Evolutionary conservation across 2,888 invertebrate genomes (phyloP).

Genomic region (Habrosyne pyritoides): DNA sequence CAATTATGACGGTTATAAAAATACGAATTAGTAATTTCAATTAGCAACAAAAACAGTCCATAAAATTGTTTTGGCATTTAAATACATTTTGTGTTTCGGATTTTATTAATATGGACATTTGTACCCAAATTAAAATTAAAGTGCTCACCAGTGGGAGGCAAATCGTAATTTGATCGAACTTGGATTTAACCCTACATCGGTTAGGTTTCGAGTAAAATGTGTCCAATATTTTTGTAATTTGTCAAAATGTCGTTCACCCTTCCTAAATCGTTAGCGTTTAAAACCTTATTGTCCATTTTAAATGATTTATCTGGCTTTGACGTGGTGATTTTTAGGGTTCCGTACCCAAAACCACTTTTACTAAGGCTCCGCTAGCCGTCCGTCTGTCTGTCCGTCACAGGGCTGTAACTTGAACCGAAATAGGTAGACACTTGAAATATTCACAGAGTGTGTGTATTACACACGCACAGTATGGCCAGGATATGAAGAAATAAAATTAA

Average conservation of each 20-base stretch:
- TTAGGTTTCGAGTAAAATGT: background rate
- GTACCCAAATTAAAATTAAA: background rate
- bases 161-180: background rate
- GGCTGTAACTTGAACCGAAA: too few relatives aligned
- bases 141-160: background rate
- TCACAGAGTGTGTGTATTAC: too few relatives aligned
- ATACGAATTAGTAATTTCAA: too few relatives aligned
- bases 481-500: too few relatives aligned
- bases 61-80: too few relatives aligned
- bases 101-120: background rate
- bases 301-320: slow-evolving; percentile 7
- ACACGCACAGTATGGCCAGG: too few relatives aligned
- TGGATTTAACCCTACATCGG: background rate
- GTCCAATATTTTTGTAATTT: slow-evolving; percentile 3
- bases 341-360: too few relatives aligned
- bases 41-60: too few relatives aligned
- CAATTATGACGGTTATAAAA: too few relatives aligned
- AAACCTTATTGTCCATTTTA: background rate
- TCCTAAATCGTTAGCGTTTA: background rate
- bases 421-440: too few relatives aligned
- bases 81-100: background rate
- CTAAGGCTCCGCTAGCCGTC: too few relatives aligned
- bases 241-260: background rate
- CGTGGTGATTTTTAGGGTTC: slow-evolving; percentile 7
- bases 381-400: too few relatives aligned